A percentile compares a stretch with the other conserved stretches of the same genome.
phyloP scores from a whole-genome alignment of 2,113 vertebrate genomes.

The Crotalus helleri region DNA sequence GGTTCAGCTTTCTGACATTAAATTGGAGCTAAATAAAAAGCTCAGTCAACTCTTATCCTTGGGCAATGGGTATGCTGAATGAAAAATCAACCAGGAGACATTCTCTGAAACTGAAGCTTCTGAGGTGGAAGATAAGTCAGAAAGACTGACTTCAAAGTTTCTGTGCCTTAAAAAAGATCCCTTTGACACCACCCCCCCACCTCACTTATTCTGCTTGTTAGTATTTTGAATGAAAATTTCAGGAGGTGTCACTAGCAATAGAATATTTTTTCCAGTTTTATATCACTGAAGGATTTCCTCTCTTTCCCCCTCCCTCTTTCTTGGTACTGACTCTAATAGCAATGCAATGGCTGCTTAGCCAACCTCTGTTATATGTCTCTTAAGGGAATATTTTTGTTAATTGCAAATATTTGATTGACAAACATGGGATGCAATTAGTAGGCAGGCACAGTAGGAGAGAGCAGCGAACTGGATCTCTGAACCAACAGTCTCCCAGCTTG shows the following conservation, averaged over 20 bases:
- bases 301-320: conserved; percentile 40
- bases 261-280: conserved; percentile 68
- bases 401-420: conserved; percentile 95
- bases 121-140: conserved; percentile 77
- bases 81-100: conserved; percentile 74
- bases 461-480: conserved; percentile 91
- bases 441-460: conserved; percentile 81
- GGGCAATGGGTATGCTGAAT: conserved; percentile 76
- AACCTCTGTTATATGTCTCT: conserved; percentile 76
- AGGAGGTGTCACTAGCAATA: conserved; percentile 62
- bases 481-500: conserved; percentile 86
- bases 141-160: conserved; percentile 78
- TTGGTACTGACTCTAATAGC: conserved; percentile 62
- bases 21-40: conserved; percentile 74
- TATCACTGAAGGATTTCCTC: conserved; percentile 26
- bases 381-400: conserved; percentile 86
- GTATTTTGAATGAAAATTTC: conserved; percentile 77
- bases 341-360: conserved; percentile 67
- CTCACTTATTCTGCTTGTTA: conserved; percentile 75
- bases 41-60: conserved; percentile 78
- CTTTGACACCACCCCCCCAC: conserved; percentile 68
- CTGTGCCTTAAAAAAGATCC: conserved; percentile 71
- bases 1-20: conserved; percentile 67
- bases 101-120: conserved; percentile 74
- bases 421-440: conserved; percentile 90